A percentile compares a stretch with the other conserved stretches of the same genome.
phyloP scores from a whole-genome alignment of 2,797 vertebrate genomes.

The Gobionotothen gibberifrons region DNA sequence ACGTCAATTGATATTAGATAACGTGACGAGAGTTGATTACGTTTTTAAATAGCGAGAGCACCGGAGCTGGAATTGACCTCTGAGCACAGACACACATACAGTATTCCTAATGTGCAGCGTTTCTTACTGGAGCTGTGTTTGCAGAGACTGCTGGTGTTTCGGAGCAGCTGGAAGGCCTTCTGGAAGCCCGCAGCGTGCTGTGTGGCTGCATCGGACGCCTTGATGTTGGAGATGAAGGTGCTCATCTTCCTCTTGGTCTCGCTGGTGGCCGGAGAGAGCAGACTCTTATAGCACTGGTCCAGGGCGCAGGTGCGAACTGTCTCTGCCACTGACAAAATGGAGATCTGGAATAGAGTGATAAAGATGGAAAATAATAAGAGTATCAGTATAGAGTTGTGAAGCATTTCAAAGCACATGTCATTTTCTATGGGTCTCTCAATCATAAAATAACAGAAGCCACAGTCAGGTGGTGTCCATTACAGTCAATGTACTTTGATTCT shows the following conservation, averaged over 20 bases:
- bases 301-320: constrained; percentile 92
- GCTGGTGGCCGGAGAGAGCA: constrained; percentile 96
- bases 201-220: constrained; percentile 91
- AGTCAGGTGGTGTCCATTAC: no score
- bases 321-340: constrained; percentile 92
- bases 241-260: constrained; percentile 98
- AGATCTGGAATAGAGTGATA: constrained; percentile 84
- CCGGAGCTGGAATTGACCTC: not conserved
- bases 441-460: no score
- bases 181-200: constrained; percentile 95
- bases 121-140: constrained; percentile 90
- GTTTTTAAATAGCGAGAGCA: not conserved
- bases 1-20: not conserved
- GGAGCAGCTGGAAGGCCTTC: constrained; percentile 95
- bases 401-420: no score
- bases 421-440: no score
- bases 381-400: not conserved
- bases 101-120: not conserved
- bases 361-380: not conserved
- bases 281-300: constrained; percentile 96
- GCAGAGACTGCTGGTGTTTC: constrained; percentile 91
- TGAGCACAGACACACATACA: not conserved
- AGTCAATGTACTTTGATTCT: no score
- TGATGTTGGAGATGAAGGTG: constrained; percentile 92
- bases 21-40: not conserved